Evolutionary conservation across 2,113 vertebrate species (phyloP), one percentile per base, ranked within the genome.

Genomic region (Neofelis nebulosa): DNA sequence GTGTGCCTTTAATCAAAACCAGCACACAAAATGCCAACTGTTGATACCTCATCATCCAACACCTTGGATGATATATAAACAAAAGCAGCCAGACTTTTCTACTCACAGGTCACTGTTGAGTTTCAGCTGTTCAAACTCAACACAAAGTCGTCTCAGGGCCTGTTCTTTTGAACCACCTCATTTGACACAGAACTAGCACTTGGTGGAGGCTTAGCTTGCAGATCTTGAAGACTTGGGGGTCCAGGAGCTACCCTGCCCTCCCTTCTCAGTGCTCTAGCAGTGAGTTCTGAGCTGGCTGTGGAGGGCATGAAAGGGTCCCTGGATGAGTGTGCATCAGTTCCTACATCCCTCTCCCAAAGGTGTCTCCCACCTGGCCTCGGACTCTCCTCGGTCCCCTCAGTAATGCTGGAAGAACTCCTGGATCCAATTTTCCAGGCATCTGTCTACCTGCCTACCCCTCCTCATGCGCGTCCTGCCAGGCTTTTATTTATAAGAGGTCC

Each of bases 1-100:
- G 80, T 21, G 74, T 92, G 87, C 55, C 95, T 95, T 78, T 69
- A 90, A 95, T 41, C 68, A 79, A 90, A 96, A 87, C 83, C 74
- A 95, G 87, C 57, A 84, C 2, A 74, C 18, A 21, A 63, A 69
- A 86, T 52, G 50, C 36, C 69, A 87, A 36, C 3, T 81, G 92
- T 27, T 92, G 93, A 15, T 16, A 48, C 41, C 38, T 55, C 61
- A 52, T 55, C 71, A 68, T 10, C 92, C 29, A 65, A 66, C 65
- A 89, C 76, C 73, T n/a, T 78, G 61, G 29, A 61, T 25, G n/a
- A 92, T 33, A 41, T 16, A 41, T 19, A 61, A 92, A 90, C 27
- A 81, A 84, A 27, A 95, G 92, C 63, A 57, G 52, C n/a, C 68
- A 61, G 79, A 33, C 16, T 81, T 81, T 66, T 10, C 65, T 5